Conservation (phyloP, 2,113 vertebrate genomes). For the Lycocorax pyrrhopterus region DNA sequence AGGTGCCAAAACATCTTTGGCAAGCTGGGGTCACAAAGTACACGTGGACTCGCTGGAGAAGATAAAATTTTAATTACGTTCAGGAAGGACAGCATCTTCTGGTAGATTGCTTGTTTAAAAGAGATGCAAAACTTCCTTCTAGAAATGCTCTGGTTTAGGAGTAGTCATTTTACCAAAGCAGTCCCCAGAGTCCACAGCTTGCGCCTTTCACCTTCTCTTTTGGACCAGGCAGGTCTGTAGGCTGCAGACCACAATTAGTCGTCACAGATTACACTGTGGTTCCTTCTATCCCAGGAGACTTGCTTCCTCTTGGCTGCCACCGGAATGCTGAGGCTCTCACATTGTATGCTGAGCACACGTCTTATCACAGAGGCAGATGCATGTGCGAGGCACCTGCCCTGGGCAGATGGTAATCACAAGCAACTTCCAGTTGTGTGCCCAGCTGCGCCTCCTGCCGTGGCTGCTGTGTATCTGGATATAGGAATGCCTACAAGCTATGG, state of each 20-base stretch:
- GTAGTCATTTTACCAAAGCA: background rate
- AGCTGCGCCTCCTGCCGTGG: background rate
- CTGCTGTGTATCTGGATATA: background rate
- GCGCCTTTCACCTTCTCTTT: background rate
- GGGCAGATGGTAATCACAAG: background rate
- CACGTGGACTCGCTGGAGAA: background rate
- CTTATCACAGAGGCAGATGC: background rate
- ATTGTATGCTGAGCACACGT: fast-evolving
- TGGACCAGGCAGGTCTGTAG: background rate
- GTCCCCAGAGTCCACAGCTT: background rate
- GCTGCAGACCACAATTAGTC: background rate
- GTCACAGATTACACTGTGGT: fast-evolving
- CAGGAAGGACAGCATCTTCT: background rate
- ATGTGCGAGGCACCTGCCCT: background rate
- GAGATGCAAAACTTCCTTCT: background rate
- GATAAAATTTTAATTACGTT: background rate
- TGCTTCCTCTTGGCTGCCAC: background rate
- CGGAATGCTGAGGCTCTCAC: background rate
- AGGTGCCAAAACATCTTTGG: background rate
- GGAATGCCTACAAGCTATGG: background rate
- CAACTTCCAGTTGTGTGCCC: background rate
- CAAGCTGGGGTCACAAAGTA: background rate
- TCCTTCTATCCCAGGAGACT: background rate
- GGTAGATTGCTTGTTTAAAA: background rate
- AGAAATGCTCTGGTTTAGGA: background rate